Percentiles rank a stretch among this genome's conserved stretches.
Evolutionary conservation across 1,140 invertebrate genomes (phyloP).

Genomic region (Zeugodacus cucurbitae): DNA sequence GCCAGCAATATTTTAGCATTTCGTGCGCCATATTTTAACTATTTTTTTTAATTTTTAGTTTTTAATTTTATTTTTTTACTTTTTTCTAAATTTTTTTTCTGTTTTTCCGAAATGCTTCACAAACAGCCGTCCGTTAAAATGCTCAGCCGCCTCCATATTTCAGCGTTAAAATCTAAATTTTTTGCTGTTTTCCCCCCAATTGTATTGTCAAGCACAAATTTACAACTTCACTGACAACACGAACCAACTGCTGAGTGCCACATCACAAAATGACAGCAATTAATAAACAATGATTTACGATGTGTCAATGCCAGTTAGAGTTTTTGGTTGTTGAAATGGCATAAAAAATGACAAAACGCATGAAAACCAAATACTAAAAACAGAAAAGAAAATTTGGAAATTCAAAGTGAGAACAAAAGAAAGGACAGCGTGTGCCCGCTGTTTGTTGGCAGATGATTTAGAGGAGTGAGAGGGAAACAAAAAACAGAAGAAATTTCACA

Average conservation of each 20-base stretch:
- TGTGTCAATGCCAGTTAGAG: conserved; percentile 45
- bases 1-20: background rate
- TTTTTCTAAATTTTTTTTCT: background rate
- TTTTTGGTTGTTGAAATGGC: background rate
- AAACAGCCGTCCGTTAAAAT: no score
- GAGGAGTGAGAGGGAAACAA: background rate
- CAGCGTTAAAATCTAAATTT: background rate
- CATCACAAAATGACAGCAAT: conserved; percentile 40
- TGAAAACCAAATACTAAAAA: background rate
- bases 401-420: background rate
- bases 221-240: conserved; percentile 1
- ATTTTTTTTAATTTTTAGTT: background rate
- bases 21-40: background rate
- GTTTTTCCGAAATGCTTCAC: no score
- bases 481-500: no score
- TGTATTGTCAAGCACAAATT: background rate
- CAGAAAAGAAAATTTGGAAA: background rate
- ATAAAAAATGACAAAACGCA: background rate
- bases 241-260: background rate
- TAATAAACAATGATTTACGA: conserved; percentile 47
- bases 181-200: background rate
- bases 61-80: background rate
- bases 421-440: background rate
- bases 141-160: background rate
- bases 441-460: background rate